Evolutionary conservation across 2,888 invertebrate genomes (phyloP).

Genomic region (Oxycera nigricornis): DNA sequence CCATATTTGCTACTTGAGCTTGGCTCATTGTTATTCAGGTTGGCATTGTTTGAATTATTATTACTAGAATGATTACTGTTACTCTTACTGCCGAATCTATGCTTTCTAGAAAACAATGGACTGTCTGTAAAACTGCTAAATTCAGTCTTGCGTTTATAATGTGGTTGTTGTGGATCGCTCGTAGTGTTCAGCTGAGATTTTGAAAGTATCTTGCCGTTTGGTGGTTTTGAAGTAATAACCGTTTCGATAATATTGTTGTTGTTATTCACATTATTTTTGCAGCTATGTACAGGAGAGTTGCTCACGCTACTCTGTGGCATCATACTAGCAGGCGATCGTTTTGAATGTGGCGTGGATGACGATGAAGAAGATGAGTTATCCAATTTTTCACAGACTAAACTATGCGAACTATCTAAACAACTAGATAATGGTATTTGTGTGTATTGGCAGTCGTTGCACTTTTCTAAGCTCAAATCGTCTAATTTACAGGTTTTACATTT

Average conservation of each 20-base stretch:
- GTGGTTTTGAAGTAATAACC: constrained; percentile 10
- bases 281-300: not conserved
- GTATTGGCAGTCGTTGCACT: constrained; percentile 56
- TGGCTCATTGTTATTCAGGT: constrained; percentile 37
- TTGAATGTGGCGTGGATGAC: constrained; percentile 43
- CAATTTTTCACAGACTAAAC: constrained; percentile 23
- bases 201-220: constrained; percentile 4
- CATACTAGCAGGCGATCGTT: constrained; percentile 15
- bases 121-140: constrained; percentile 62
- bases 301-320: not conserved
- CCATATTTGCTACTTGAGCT: constrained; percentile 40
- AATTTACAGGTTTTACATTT: constrained; percentile 52
- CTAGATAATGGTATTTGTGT: constrained; percentile 11
- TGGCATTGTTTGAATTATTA: constrained; percentile 29
- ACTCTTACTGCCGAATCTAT: constrained; percentile 57
- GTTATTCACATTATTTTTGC: constrained; percentile 34
- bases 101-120: constrained; percentile 61
- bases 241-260: constrained; percentile 33
- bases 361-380: constrained; percentile 42
- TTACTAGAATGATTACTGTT: constrained; percentile 39
- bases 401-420: constrained; percentile 35
- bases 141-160: constrained; percentile 55
- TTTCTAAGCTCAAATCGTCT: constrained; percentile 53
- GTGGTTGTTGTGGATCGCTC: not conserved
- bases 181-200: not conserved